Evolutionary conservation across 1,140 invertebrate genomes (phyloP), one percentile per base, ranked within the genome.

Genomic region (Penaeus chinensis): DNA sequence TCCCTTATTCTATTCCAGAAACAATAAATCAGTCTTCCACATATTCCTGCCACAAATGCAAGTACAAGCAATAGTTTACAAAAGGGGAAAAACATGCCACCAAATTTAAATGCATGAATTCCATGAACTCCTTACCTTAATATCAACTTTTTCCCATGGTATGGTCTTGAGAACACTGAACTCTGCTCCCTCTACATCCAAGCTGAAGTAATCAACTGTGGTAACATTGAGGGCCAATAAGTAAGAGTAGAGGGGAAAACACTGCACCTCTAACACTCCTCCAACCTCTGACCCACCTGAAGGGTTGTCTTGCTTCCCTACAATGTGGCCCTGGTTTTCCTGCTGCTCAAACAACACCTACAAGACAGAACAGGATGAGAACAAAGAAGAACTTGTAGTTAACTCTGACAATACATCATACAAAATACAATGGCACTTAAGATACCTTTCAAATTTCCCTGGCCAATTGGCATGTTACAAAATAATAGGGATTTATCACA

Each of bases 141-240:
- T 90, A 63, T 89, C 87, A 24, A 91, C 85, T 87, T 90, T 89
- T 19, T 90, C 84, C 89, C 90, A 91, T 7, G 91, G 90, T 76
- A 91, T 90, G 22, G 89, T 89, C 69, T 90, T 83, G 32, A 91
- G 82, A n/a, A 91, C 85, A 77, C 78, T 80, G 32, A 91, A 89
- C 84, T 92, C 91, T 20, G 88, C 90, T 1, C 91, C 91, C 82
- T 92, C 91, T 1, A 92, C 91, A 81, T 92, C 91, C 8, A 92
- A 85, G 85, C 90, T 91, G 82, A 92, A 91, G 87, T 90, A 92
- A 69, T 92, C 91, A 7, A 92, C 90, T 62, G 90, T 90, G 24
- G 89, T 90, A 54, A 90, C 77, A 77, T 90, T 89, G 19, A 90
- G 76, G 27, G 90, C 90, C n/a, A 77, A 18, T 54, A 90, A 19